These are phyloP conservation scores for Gastrophryne carolinensis DNA, from an alignment of 2,797 vertebrate genomes.

Conservation along the genomic window DNA sequence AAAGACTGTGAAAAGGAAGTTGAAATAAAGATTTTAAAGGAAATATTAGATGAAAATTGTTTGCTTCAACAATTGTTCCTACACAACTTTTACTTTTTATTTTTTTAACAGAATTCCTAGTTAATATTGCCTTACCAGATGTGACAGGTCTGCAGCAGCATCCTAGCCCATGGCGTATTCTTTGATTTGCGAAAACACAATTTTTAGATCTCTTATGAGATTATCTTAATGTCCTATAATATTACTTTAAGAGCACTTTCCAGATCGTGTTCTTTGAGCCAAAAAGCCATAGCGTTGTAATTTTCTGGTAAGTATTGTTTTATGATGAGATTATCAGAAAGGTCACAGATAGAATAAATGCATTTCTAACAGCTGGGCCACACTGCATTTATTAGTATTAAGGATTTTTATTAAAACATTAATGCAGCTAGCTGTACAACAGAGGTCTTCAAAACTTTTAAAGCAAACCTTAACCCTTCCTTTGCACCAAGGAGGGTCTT, in stretches of 20 bases:
- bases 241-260: constrained; percentile 26
- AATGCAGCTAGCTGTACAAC: not conserved
- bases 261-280: constrained; percentile 17
- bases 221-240: constrained; percentile 24
- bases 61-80: no score
- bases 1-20: no score
- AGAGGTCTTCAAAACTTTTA: no score
- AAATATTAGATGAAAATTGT: no score
- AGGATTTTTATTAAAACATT: not conserved
- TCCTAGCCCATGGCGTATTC: not conserved
- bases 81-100: not conserved
- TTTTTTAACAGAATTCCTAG: no score
- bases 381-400: constrained; percentile 18
- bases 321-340: constrained; percentile 36
- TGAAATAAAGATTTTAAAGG: no score
- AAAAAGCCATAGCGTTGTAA: constrained; percentile 38
- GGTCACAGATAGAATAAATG: constrained; percentile 38
- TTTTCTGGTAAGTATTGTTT: constrained; percentile 29
- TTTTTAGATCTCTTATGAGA: constrained; percentile 3
- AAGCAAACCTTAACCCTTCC: no score
- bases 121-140: no score
- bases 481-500: no score
- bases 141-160: no score
- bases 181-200: not conserved
- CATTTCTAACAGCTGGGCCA: constrained; percentile 15